Conservation (phyloP, 2,797 vertebrate species). For the Sebastes diaconus region DNA sequence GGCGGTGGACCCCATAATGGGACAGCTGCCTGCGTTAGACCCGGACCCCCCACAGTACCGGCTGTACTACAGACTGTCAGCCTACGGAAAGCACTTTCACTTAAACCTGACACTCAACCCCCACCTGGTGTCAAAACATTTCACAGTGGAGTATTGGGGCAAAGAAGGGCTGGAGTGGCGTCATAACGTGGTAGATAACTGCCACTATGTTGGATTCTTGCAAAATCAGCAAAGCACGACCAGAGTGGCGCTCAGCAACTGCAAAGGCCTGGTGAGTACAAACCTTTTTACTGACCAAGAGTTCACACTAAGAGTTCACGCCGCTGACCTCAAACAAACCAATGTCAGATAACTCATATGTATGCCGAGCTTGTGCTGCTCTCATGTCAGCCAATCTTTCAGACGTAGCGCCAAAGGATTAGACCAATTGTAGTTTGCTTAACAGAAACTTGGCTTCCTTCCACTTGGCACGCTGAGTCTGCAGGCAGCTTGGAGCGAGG, state of each 20-base stretch:
- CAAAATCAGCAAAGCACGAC: constrained; percentile 90
- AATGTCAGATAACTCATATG: constrained; percentile 34
- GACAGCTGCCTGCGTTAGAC: constrained; percentile 58
- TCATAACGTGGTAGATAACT: constrained; percentile 91
- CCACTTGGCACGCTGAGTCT: constrained; percentile 47
- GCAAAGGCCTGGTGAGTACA: constrained; percentile 96
- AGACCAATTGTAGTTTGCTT: constrained; percentile 62
- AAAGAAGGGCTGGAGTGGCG: constrained; percentile 92
- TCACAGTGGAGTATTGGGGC: constrained; percentile 97
- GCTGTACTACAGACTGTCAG: constrained; percentile 97
- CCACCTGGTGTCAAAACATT: constrained; percentile 95
- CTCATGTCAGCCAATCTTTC: constrained; percentile 53
- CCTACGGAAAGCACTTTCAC: constrained; percentile 99
- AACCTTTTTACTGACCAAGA: neutral
- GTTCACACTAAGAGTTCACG: neutral
- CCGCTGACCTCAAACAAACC: constrained; percentile 29
- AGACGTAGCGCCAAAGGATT: constrained; percentile 52
- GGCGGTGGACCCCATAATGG: constrained; percentile 56
- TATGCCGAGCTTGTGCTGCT: constrained; percentile 26
- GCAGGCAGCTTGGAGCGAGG: constrained; percentile 50
- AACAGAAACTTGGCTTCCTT: constrained; percentile 53
- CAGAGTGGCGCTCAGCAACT: constrained; percentile 97
- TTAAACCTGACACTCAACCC: constrained; percentile 96
- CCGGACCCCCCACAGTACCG: constrained; percentile 86
- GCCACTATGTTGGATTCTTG: constrained; percentile 96